Evolutionary conservation across 2,888 invertebrate genomes (phyloP).

Genomic region (Subacronicta megacephala): DNA sequence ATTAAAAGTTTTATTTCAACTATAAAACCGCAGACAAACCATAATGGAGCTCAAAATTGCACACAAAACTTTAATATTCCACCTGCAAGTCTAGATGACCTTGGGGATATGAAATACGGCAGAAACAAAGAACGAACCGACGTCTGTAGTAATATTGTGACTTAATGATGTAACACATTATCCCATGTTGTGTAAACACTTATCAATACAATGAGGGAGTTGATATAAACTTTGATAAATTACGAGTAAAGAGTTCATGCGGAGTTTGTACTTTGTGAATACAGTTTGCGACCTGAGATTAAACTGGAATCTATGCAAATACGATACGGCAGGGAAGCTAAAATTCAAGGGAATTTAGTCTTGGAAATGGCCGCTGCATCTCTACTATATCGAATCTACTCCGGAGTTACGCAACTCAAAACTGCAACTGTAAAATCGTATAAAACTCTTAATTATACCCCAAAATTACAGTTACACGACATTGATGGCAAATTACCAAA

Average conservation of each 20-base stretch:
- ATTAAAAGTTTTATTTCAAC: conserved; percentile 35
- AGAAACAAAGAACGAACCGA: conserved; percentile 23
- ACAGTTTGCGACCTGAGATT: not conserved
- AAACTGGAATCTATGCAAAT: not conserved
- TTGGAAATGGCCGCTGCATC: conserved; percentile 3
- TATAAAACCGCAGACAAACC: conserved; percentile 30
- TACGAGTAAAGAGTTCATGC: conserved; percentile 16
- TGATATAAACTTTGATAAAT: conserved; percentile 33
- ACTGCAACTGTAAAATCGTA: conserved; percentile 1
- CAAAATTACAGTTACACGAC: conserved; percentile 20
- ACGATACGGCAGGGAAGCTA: not conserved
- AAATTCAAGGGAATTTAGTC: not conserved
- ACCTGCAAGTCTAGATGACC: conserved; percentile 38
- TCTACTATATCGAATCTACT: conserved; percentile 10
- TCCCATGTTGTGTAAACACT: conserved; percentile 21
- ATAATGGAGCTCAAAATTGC: conserved; percentile 37
- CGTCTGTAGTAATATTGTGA: conserved; percentile 22
- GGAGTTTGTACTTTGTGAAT: not conserved
- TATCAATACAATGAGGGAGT: conserved; percentile 43
- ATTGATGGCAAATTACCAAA: conserved; percentile 29
- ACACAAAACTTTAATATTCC: conserved; percentile 40
- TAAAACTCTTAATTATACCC: conserved; percentile 4
- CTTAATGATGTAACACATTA: conserved; percentile 28
- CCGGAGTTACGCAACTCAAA: conserved; percentile 10
- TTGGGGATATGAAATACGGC: conserved; percentile 34